Evolutionary conservation across 2,797 vertebrate genomes (phyloP).

Genomic region (Amblyraja radiata): DNA sequence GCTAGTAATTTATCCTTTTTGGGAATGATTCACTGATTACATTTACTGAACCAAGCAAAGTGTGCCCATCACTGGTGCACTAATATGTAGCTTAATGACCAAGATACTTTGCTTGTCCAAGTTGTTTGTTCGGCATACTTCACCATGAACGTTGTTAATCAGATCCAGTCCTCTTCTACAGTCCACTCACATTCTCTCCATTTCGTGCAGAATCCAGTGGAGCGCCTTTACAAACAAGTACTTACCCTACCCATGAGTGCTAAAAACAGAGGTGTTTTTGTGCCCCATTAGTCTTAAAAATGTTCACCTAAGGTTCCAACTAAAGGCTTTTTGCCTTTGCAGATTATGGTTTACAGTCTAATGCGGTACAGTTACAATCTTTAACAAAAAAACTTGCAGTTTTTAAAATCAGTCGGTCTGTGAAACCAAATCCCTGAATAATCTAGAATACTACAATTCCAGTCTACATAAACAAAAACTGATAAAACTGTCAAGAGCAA

Average conservation of each 20-base stretch:
- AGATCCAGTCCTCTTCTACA: constrained; percentile 8
- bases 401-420: too few relatives aligned
- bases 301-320: neutral
- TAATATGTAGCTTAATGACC: neutral
- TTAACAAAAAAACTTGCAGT: neutral
- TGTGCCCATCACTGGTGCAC: neutral
- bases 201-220: neutral
- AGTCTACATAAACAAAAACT: neutral
- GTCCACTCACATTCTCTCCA: neutral
- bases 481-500: neutral
- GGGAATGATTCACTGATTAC: neutral
- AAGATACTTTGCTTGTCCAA: neutral
- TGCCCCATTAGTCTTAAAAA: neutral
- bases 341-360: neutral
- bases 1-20: neutral
- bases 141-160: neutral
- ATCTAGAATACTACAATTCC: neutral
- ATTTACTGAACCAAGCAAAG: neutral
- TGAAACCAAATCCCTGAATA: neutral
- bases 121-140: neutral
- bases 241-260: neutral
- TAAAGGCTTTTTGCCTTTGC: neutral
- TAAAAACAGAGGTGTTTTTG: neutral
- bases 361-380: neutral
- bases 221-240: neutral